A percentile compares a stretch with the other conserved stretches of the same genome.
These are phyloP conservation scores for Blennius ocellaris DNA, from an alignment of 2,113 vertebrate species.

Conservation along the genomic window DNA sequence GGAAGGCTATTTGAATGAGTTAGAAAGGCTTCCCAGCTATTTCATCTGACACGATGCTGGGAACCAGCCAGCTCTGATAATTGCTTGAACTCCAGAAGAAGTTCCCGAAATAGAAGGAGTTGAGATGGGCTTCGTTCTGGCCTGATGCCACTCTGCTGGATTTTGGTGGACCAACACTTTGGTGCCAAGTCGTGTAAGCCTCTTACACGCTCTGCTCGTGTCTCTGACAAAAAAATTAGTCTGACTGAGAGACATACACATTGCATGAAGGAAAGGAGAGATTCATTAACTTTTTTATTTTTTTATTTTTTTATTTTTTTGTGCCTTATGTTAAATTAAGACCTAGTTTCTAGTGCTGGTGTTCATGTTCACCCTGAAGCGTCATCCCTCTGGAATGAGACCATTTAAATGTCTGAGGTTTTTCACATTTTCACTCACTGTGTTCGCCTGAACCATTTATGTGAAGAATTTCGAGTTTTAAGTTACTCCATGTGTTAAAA, in stretches of 20 bases:
- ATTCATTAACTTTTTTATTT: slow-evolving; percentile 1
- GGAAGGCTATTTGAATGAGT: background rate
- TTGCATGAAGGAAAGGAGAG: no score
- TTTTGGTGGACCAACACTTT: slow-evolving; percentile 13
- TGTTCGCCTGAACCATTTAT: background rate
- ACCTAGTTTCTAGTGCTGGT: slow-evolving; percentile 2
- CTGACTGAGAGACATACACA: background rate
- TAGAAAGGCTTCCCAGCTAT: background rate
- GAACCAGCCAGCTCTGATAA: slow-evolving; percentile 22
- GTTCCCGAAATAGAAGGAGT: slow-evolving; percentile 18
- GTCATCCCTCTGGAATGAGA: slow-evolving; percentile 28
- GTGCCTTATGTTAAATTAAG: slow-evolving; percentile 19
- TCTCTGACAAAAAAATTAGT: slow-evolving; percentile 30
- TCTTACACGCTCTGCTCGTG: slow-evolving; percentile 23
- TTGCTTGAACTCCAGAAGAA: slow-evolving; percentile 12
- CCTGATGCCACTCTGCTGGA: slow-evolving; percentile 22
- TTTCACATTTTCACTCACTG: slow-evolving; percentile 21
- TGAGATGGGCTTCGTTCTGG: slow-evolving; percentile 21
- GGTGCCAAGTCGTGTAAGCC: slow-evolving; percentile 28
- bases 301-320: slow-evolving; percentile 6
- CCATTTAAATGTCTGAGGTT: slow-evolving; percentile 35
- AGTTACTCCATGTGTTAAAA: slow-evolving; percentile 37
- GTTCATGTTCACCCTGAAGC: slow-evolving; percentile 27
- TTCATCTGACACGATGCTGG: slow-evolving; percentile 15
- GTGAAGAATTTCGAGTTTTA: slow-evolving; percentile 31